Evolutionary conservation across 2,888 invertebrate genomes (phyloP).

Genomic region (Diploptera punctata): DNA sequence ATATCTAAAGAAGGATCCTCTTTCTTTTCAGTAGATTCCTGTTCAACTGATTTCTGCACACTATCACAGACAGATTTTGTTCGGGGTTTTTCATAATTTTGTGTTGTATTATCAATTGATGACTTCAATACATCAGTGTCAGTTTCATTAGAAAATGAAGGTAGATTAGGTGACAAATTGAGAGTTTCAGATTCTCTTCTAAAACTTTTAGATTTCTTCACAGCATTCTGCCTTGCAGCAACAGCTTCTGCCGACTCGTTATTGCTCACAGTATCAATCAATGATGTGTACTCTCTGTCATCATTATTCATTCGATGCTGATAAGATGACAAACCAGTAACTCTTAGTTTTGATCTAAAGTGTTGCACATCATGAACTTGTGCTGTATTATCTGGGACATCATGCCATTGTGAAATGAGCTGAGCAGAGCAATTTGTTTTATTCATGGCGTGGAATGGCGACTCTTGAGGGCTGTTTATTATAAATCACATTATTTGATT

Average conservation of each 20-base stretch:
- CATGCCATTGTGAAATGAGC: background rate
- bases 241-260: constrained; percentile 12
- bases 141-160: background rate
- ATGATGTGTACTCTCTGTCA: constrained; percentile 51
- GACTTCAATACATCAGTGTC: background rate
- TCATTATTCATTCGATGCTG: too few species aligned
- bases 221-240: constrained; percentile 52
- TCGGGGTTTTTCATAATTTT: too few species aligned
- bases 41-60: too few species aligned
- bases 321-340: constrained; percentile 61
- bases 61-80: too few species aligned
- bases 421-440: background rate
- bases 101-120: too few species aligned
- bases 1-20: background rate
- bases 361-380: too few species aligned
- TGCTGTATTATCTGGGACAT: too few species aligned
- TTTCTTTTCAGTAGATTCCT: background rate
- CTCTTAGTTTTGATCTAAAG: constrained; percentile 52
- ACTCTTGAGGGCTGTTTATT: background rate
- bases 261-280: constrained; percentile 51
- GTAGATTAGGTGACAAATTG: background rate
- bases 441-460: background rate
- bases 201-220: constrained; percentile 77
- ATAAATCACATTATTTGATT: background rate
- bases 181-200: constrained; percentile 50